These are phyloP conservation scores for Maccullochella peelii DNA, from an alignment of 2,113 vertebrate species.

Conservation along the genomic window DNA sequence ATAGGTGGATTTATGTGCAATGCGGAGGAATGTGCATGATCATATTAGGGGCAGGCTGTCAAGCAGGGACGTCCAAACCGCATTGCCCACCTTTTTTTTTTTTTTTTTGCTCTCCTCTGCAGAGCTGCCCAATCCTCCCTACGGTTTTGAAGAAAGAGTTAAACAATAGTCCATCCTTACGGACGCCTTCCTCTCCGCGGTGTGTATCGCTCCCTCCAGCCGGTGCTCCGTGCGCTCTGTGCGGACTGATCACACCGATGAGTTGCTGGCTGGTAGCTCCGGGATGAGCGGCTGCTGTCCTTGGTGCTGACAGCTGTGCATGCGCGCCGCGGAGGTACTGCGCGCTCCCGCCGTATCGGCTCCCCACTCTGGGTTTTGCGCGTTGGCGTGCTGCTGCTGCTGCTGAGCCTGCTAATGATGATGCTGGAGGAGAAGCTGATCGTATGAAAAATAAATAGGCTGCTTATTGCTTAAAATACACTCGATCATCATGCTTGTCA, in stretches of 20 bases:
- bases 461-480: slow-evolving; percentile 8
- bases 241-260: slow-evolving; percentile 42
- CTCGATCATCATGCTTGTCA: not conserved
- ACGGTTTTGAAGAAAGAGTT: not conserved
- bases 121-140: slow-evolving; percentile 20
- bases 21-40: slow-evolving; percentile 80
- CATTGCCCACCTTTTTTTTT: slow-evolving; percentile 41
- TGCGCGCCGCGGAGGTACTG: slow-evolving; percentile 70
- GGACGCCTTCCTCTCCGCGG: not conserved
- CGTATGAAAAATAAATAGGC: slow-evolving; percentile 42
- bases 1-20: slow-evolving; percentile 70
- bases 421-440: slow-evolving; percentile 38
- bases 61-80: slow-evolving; percentile 41
- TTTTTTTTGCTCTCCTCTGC: slow-evolving; percentile 26
- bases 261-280: slow-evolving; percentile 52
- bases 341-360: slow-evolving; percentile 78
- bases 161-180: slow-evolving; percentile 16
- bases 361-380: slow-evolving; percentile 56
- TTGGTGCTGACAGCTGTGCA: slow-evolving; percentile 86
- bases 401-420: slow-evolving; percentile 17
- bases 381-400: slow-evolving; percentile 66
- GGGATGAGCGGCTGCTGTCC: slow-evolving; percentile 81
- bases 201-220: slow-evolving; percentile 25
- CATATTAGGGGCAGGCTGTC: slow-evolving; percentile 43
- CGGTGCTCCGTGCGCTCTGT: slow-evolving; percentile 51